These are phyloP conservation scores for Fregata magnificens DNA, from an alignment of 2,113 vertebrate genomes.

Conservation along the genomic window DNA sequence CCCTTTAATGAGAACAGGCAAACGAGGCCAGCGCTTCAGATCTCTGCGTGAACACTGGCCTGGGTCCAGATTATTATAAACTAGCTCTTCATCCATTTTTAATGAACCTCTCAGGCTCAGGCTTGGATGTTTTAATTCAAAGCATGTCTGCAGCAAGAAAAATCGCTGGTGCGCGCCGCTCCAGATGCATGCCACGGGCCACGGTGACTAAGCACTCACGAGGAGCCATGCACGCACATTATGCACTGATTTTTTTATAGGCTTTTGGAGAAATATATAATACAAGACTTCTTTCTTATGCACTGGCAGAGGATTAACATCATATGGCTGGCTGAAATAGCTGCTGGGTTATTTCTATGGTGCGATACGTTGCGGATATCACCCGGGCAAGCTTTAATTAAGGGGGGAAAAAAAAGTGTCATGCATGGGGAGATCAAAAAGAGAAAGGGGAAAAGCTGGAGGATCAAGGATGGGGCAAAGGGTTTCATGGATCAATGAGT, in stretches of 20 bases:
- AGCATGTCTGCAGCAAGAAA: background rate
- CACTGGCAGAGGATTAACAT: background rate
- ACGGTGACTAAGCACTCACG: background rate
- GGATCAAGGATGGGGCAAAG: background rate
- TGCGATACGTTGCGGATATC: accelerated
- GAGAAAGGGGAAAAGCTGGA: background rate
- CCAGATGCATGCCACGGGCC: background rate
- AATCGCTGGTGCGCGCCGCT: background rate
- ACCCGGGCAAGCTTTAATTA: background rate
- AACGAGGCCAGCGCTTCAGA: background rate
- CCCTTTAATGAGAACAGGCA: background rate
- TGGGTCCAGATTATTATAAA: background rate
- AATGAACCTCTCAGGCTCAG: background rate
- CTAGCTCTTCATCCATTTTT: slow-evolving; percentile 26
- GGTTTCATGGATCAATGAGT: background rate
- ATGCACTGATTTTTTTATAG: background rate
- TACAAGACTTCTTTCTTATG: background rate
- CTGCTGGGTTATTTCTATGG: background rate
- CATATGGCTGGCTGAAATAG: background rate
- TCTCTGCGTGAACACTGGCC: background rate
- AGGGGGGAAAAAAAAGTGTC: too few species aligned
- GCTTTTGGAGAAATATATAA: background rate
- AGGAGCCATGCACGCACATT: accelerated
- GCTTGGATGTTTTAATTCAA: background rate
- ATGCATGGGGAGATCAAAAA: background rate